A percentile compares a stretch with the other conserved stretches of the same genome.
Conservation (phyloP, 2,113 vertebrate species). For the Chitala chitala region DNA sequence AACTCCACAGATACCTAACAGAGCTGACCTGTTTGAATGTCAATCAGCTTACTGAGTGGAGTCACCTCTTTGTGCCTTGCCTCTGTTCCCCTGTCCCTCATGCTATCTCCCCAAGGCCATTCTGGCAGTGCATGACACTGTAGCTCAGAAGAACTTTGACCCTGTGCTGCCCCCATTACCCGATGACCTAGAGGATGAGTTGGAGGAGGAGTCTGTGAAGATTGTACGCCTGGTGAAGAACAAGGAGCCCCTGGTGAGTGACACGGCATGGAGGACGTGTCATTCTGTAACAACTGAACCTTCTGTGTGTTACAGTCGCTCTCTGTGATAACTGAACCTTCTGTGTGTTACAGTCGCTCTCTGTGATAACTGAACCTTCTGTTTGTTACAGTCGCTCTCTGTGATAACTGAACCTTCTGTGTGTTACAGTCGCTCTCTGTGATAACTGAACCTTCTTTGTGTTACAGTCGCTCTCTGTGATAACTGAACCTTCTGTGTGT, state of each 20-base stretch:
- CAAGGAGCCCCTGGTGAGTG: constrained; percentile 86
- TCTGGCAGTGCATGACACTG: constrained; percentile 86
- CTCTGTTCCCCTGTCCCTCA: not conserved
- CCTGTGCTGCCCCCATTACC: constrained; percentile 88
- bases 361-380: no score
- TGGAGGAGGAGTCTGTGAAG: constrained; percentile 95
- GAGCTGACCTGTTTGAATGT: not conserved
- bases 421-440: no score
- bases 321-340: no score
- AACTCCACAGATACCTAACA: no score
- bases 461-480: no score
- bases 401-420: no score
- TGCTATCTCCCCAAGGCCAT: constrained; percentile 67
- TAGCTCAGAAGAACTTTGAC: constrained; percentile 95
- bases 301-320: no score
- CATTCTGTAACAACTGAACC: no score
- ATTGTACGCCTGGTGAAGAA: constrained; percentile 94
- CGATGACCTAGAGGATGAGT: constrained; percentile 80
- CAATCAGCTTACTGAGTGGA: not conserved
- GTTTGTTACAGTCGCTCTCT: no score
- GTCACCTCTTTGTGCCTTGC: not conserved
- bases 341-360: no score
- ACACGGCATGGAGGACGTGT: not conserved
- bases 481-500: no score
- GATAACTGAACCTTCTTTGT: no score